Percentiles rank a stretch among this genome's conserved stretches.
Evolutionary conservation across 2,113 vertebrate genomes (phyloP).

Genomic region (Leptocoma aspasia): DNA sequence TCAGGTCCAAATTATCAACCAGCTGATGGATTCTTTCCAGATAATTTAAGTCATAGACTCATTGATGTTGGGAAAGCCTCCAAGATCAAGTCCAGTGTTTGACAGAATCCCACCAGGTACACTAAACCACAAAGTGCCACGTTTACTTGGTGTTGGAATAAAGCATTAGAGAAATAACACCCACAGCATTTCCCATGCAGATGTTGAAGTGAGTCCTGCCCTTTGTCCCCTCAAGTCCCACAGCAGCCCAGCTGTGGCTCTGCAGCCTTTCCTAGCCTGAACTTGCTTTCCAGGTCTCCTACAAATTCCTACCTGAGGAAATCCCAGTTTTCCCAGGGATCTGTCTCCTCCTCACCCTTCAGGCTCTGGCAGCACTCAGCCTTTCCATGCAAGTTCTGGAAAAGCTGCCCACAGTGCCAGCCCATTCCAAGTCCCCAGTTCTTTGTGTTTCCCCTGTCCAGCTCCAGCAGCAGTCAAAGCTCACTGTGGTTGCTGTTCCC

Average conservation of each 20-base stretch:
- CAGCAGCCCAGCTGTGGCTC: no score
- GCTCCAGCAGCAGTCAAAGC: not conserved
- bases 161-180: not conserved
- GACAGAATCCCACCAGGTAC: not conserved
- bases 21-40: not conserved
- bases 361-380: not conserved
- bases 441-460: not conserved
- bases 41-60: not conserved
- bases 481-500: not conserved
- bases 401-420: not conserved
- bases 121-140: not conserved
- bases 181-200: not conserved
- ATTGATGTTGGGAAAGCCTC: not conserved
- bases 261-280: accelerated
- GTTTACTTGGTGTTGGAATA: accelerated
- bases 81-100: not conserved
- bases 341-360: no score
- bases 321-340: not conserved
- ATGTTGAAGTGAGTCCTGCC: not conserved
- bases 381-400: accelerated
- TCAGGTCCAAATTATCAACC: not conserved
- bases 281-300: not conserved
- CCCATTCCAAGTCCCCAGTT: not conserved
- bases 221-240: accelerated
- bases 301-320: not conserved